These are phyloP conservation scores for Metellina segmentata DNA, from an alignment of 2,888 invertebrate genomes.

Conservation along the genomic window DNA sequence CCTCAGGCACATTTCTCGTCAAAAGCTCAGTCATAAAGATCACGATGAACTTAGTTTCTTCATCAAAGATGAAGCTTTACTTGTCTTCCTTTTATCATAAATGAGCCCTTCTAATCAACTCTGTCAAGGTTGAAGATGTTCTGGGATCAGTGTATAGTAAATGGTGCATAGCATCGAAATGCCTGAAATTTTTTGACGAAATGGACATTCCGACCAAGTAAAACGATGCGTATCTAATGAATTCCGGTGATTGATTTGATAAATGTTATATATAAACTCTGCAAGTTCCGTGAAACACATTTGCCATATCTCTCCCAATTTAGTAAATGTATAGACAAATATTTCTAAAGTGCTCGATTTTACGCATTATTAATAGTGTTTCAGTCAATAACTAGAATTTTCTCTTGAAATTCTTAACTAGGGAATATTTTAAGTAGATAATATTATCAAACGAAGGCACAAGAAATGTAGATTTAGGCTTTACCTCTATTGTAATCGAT, in stretches of 20 bases:
- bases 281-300: not conserved
- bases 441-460: constrained; percentile 12
- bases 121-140: constrained; percentile 16
- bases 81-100: constrained; percentile 67
- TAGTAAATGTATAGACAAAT: constrained; percentile 14
- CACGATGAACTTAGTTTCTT: constrained; percentile 40
- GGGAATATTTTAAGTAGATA: constrained; percentile 40
- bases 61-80: constrained; percentile 44
- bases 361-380: not conserved
- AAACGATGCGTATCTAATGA: not conserved
- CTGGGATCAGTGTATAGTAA: constrained; percentile 50
- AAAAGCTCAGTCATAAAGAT: constrained; percentile 10
- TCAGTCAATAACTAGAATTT: not conserved
- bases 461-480: constrained; percentile 27
- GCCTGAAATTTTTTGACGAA: constrained; percentile 22
- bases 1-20: constrained; percentile 24
- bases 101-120: constrained; percentile 52
- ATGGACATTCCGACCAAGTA: constrained; percentile 64
- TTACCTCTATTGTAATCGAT: constrained; percentile 25
- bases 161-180: constrained; percentile 21
- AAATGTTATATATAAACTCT: constrained; percentile 15
- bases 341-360: not conserved
- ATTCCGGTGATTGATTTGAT: constrained; percentile 22
- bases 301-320: not conserved
- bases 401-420: constrained; percentile 12